Evolutionary conservation across 1,140 invertebrate genomes (phyloP).

Genomic region (Drosophila parabipectinata): DNA sequence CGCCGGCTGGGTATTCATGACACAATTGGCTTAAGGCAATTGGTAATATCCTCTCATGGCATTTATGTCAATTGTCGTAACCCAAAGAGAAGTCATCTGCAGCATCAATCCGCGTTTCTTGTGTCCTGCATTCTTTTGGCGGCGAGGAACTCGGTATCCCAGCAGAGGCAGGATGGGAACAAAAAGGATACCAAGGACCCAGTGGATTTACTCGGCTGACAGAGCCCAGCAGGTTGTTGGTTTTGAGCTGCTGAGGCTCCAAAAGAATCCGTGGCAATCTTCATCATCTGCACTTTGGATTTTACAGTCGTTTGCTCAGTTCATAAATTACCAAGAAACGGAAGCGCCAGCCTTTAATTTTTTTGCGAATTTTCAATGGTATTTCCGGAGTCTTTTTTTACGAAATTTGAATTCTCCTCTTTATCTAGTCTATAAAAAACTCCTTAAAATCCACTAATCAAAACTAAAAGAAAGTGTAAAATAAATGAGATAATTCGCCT

Average conservation of each 20-base stretch:
- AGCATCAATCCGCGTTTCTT: conserved; percentile 25
- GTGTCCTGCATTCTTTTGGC: conserved; percentile 20
- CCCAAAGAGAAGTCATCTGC: conserved; percentile 46
- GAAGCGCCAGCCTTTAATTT: conserved; percentile 7
- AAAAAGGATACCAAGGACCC: conserved; percentile 5
- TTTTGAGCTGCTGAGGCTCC: conserved; percentile 24
- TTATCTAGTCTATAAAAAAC: too few relatives aligned
- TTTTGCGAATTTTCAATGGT: background rate
- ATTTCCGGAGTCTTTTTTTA: background rate
- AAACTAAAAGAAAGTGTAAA: background rate
- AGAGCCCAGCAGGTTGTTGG: conserved; percentile 20
- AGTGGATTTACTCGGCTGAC: conserved; percentile 16
- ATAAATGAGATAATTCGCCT: background rate
- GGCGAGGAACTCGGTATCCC: background rate
- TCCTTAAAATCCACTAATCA: background rate
- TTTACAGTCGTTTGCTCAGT: conserved; percentile 16
- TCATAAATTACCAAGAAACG: conserved; percentile 37
- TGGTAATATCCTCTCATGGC: conserved; percentile 80
- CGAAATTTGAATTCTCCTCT: background rate
- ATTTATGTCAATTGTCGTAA: conserved; percentile 77
- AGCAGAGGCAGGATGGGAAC: conserved; percentile 2
- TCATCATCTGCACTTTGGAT: background rate
- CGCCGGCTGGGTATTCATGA: conserved; percentile 70
- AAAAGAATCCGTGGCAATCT: conserved; percentile 5
- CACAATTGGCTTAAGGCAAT: conserved; percentile 80